A percentile compares a stretch with the other conserved stretches of the same genome.
Evolutionary conservation across 23 tunicate species (phyloP).

Genomic region (Clavelina lepadiformis): DNA sequence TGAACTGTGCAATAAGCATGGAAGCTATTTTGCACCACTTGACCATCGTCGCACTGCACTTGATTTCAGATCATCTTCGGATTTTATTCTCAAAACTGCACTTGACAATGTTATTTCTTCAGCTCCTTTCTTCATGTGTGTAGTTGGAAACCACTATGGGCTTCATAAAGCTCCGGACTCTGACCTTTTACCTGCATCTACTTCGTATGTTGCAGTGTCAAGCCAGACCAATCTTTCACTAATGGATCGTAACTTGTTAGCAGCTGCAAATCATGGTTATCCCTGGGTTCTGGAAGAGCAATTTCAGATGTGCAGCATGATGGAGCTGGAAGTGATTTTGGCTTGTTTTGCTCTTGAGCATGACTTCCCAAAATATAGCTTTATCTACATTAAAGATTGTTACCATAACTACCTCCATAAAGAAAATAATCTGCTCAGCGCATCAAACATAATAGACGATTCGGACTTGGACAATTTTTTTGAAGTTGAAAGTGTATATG

Average conservation of each 20-base stretch:
- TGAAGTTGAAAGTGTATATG: conserved; percentile 79
- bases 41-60: conserved; percentile 51
- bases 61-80: conserved; percentile 57
- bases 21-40: conserved; percentile 41
- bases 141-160: conserved; percentile 75
- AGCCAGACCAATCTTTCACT: conserved; percentile 2
- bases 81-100: conserved; percentile 39
- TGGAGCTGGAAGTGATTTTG: conserved; percentile 57
- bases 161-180: conserved; percentile 24
- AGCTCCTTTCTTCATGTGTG: conserved; percentile 63
- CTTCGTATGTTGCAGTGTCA: background rate
- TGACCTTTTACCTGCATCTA: background rate
- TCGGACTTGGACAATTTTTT: conserved; percentile 18
- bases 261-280: conserved; percentile 47
- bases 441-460: background rate
- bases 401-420: conserved; percentile 9
- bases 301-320: conserved; percentile 58
- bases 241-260: conserved; percentile 47
- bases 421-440: background rate
- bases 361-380: conserved; percentile 45
- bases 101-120: conserved; percentile 47
- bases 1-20: conserved; percentile 28
- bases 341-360: conserved; percentile 32
- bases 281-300: conserved; percentile 62
- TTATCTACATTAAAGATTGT: conserved; percentile 65